Base-by-base conservation (phyloP, 2,113 vertebrate species). In the Onychostruthus taczanowskii region DNA sequence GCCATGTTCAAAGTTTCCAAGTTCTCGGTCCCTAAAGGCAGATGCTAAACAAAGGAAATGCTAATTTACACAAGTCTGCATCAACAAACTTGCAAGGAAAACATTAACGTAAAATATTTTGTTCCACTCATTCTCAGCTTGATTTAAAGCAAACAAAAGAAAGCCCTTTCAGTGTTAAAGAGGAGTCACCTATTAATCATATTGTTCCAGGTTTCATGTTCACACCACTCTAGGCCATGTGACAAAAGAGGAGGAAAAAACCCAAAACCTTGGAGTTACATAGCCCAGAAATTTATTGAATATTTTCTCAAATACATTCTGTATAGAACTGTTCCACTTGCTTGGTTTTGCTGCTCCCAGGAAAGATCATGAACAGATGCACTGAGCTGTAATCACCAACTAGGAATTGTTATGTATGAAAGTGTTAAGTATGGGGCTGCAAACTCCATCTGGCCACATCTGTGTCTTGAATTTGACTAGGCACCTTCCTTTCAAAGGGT, bases 261-360 rank as follows among this genome's bases (percentile, higher is more conserved):
- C 47, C 28, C 41, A n/a, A 85, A 97, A 96, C 17, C 43, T 75
- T 50, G 23, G 41, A 88, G 76, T 97, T 97, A 98, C 86, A 96
- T 70, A 97, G 96, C 96, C 96, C 96, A 97, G 94, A 97, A 96
- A 97, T 98, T 98, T 98, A 98, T 98, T 98, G 95, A 97, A 82
- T 93, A 84, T 93, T 97, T 96, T 79, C 81, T 97, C 93, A 94
- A 94, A 96, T 96, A 98, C 96, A 98, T 92, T 96, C 94, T 94
- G 64, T 84, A 93, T 70, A 95, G 93, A 97, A 96, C 89, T 97
- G 68, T 37, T 97, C 79, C 43, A 11, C 61, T 74, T 84, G 52
- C 77, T 91, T 82, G n/a, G 44, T 86, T 89, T 97, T 94, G 74
- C 52, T 92, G 95, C 87, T 95, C 77, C 82, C 85, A 89, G 64